Evolutionary conservation across 2,888 invertebrate genomes (phyloP).

Genomic region (Ryuthela nishihirai): DNA sequence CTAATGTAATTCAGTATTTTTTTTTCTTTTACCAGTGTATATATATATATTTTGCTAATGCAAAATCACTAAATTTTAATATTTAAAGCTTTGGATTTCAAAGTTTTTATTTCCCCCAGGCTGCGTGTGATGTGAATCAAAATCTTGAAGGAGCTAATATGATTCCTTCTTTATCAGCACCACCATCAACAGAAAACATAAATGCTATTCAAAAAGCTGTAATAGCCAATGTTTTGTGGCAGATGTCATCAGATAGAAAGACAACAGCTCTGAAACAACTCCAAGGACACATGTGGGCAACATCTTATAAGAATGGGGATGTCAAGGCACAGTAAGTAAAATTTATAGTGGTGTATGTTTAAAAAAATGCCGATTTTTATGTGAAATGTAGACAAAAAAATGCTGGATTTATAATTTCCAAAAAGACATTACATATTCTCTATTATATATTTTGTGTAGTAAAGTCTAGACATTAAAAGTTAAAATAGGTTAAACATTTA

Average conservation of each 20-base stretch:
- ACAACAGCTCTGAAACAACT: constrained; percentile 73
- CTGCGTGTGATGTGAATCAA: constrained; percentile 57
- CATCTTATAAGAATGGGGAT: constrained; percentile 72
- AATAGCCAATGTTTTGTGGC: constrained; percentile 68
- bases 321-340: constrained; percentile 83
- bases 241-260: constrained; percentile 77
- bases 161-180: constrained; percentile 44
- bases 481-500: too few species aligned
- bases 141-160: constrained; percentile 58
- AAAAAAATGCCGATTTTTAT: too few species aligned
- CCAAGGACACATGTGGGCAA: constrained; percentile 87
- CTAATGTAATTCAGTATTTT: too few species aligned
- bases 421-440: too few species aligned
- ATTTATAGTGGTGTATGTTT: too few species aligned
- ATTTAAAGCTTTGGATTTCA: background rate
- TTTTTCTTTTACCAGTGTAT: too few species aligned
- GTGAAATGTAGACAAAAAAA: too few species aligned
- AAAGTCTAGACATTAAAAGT: too few species aligned
- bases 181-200: constrained; percentile 46
- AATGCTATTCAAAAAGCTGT: constrained; percentile 58
- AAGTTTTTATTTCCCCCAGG: background rate
- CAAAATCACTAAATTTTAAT: background rate
- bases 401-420: too few species aligned
- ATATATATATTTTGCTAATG: too few species aligned
- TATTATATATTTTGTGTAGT: too few species aligned